A percentile compares a stretch with the other conserved stretches of the same genome.
Evolutionary conservation across 2,888 invertebrate species (phyloP).

Genomic region (Brenthis hecate): DNA sequence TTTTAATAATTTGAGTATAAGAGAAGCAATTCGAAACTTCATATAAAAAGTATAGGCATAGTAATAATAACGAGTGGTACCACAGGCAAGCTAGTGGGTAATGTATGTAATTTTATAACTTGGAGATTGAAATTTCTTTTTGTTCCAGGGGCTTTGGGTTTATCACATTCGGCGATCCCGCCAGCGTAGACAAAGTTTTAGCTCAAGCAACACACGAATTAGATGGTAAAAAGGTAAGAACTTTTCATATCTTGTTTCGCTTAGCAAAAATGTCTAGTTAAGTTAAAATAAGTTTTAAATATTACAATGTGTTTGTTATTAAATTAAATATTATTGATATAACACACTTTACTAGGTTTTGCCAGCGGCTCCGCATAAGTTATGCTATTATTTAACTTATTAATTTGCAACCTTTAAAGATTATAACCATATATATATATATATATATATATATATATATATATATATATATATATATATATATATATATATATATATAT

Average conservation of each 20-base stretch:
- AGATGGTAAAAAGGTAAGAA: conserved; percentile 98
- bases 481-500: no score
- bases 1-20: no score
- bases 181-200: conserved; percentile 99
- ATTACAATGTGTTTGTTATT: conserved; percentile 22
- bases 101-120: conserved; percentile 25
- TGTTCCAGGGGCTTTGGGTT: conserved; percentile 98
- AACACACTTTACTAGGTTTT: not conserved
- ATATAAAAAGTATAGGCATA: not conserved
- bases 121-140: conserved; percentile 43
- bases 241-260: conserved; percentile 43
- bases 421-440: no score
- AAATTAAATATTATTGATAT: conserved; percentile 5
- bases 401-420: no score
- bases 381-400: no score
- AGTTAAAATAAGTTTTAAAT: conserved; percentile 35
- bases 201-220: conserved; percentile 99
- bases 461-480: no score
- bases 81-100: conserved; percentile 8
- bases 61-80: not conserved
- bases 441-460: no score
- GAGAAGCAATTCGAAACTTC: not conserved
- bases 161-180: conserved; percentile 99
- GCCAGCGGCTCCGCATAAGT: no score
- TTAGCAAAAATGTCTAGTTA: conserved; percentile 35